These are phyloP conservation scores for Aphaenogaster rudis DNA, from an alignment of 1,140 invertebrate species.

Conservation along the genomic window DNA sequence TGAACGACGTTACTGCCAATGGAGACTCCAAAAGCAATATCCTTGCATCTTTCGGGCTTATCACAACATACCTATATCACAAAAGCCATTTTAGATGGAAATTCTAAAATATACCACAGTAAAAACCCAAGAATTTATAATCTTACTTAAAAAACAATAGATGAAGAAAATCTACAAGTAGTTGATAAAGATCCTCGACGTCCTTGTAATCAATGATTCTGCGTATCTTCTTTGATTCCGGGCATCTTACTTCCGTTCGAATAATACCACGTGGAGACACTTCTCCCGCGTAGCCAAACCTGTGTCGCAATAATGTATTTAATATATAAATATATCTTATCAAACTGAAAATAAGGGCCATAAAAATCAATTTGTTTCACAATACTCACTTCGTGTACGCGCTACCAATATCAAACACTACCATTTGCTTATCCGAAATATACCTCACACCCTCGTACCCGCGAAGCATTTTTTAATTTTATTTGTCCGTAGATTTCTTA, in stretches of 20 bases:
- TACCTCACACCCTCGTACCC: constrained; percentile 93
- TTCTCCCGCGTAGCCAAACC: constrained; percentile 97
- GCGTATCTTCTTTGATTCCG: constrained; percentile 89
- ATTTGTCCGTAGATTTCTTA: background rate
- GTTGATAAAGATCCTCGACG: constrained; percentile 93
- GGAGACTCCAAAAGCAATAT: constrained; percentile 97
- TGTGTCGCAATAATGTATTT: constrained; percentile 80
- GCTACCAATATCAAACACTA: constrained; percentile 96
- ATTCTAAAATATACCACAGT: background rate
- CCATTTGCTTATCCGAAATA: constrained; percentile 94
- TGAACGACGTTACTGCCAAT: constrained; percentile 92
- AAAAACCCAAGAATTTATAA: background rate
- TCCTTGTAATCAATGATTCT: constrained; percentile 91
- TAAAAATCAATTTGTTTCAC: constrained; percentile 23
- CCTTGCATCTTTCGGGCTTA: constrained; percentile 97
- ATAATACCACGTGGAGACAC: constrained; percentile 95
- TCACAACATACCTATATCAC: constrained; percentile 91
- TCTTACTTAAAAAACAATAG: constrained; percentile 94
- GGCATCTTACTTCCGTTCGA: constrained; percentile 91
- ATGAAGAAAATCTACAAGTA: constrained; percentile 96
- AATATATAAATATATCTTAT: constrained; percentile 38
- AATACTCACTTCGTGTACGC: constrained; percentile 96
- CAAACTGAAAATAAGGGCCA: constrained; percentile 60
- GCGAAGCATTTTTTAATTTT: constrained; percentile 86
- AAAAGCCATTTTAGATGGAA: background rate